Evolutionary conservation across 2,888 invertebrate genomes (phyloP).

Genomic region (Ectobius pallidus): DNA sequence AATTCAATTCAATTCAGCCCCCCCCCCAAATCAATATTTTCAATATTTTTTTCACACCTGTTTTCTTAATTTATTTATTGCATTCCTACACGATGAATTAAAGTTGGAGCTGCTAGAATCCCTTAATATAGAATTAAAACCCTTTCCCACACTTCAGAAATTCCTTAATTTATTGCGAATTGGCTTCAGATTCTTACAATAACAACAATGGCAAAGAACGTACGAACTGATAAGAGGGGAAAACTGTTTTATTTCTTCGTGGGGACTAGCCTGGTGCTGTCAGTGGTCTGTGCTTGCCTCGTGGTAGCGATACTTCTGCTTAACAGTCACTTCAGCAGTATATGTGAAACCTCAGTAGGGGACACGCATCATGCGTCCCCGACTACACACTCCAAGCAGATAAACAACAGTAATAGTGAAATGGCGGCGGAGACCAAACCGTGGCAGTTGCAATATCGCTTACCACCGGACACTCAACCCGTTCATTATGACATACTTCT

Average conservation of each 20-base stretch:
- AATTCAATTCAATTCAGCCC: too few relatives aligned
- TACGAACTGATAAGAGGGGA: not conserved
- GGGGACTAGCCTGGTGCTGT: slow-evolving; percentile 50
- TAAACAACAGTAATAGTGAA: not conserved
- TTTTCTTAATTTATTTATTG: too few relatives aligned
- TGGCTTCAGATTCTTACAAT: not conserved
- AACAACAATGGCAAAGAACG: not conserved
- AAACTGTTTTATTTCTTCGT: slow-evolving; percentile 20
- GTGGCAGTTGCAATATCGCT: slow-evolving; percentile 54
- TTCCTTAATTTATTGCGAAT: not conserved
- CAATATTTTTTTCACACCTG: too few relatives aligned
- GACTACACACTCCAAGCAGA: not conserved
- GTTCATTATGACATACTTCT: slow-evolving; percentile 68
- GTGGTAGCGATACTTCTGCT: slow-evolving; percentile 52
- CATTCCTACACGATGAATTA: not conserved
- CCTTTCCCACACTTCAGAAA: not conserved
- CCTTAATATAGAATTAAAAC: not conserved
- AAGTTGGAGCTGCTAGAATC: not conserved
- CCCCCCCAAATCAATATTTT: too few relatives aligned
- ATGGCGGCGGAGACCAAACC: slow-evolving; percentile 1
- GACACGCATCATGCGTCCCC: not conserved
- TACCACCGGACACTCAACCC: slow-evolving; percentile 66
- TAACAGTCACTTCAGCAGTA: slow-evolving; percentile 47
- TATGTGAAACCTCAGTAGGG: not conserved
- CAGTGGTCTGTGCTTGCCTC: slow-evolving; percentile 51